Conservation (phyloP, 1,140 invertebrate species). For the Diprion similis region DNA sequence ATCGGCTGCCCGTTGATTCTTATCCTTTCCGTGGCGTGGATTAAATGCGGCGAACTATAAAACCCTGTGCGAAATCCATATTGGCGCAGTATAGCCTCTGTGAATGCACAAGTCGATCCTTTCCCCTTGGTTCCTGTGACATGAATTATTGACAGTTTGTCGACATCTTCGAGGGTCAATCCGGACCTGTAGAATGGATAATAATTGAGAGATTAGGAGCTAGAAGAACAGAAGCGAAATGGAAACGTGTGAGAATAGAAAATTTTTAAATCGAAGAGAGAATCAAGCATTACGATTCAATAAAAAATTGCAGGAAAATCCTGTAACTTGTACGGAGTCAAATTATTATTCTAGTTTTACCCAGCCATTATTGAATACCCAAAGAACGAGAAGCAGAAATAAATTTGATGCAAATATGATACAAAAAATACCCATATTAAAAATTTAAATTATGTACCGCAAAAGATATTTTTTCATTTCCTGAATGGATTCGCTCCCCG, state of each 20-base stretch:
- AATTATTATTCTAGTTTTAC: too few relatives aligned
- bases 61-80: slow-evolving; percentile 93
- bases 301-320: too few relatives aligned
- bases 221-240: background rate
- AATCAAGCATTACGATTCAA: too few relatives aligned
- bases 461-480: slow-evolving; percentile 66
- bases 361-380: too few relatives aligned
- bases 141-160: slow-evolving; percentile 86
- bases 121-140: slow-evolving; percentile 96
- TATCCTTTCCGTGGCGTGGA: slow-evolving; percentile 92
- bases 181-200: slow-evolving; percentile 63
- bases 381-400: too few relatives aligned
- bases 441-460: slow-evolving; percentile 40
- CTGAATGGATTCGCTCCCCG: slow-evolving; percentile 35
- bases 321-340: too few relatives aligned
- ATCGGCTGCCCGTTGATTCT: slow-evolving; percentile 86
- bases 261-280: too few relatives aligned
- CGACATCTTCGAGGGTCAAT: slow-evolving; percentile 68
- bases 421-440: background rate
- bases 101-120: slow-evolving; percentile 93
- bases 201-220: background rate
- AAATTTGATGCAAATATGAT: too few relatives aligned
- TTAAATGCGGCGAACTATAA: slow-evolving; percentile 94
- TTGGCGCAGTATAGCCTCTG: slow-evolving; percentile 86
- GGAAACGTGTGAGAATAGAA: background rate